Conservation (phyloP, 2,888 invertebrate species). For the Maniola hyperantus region DNA sequence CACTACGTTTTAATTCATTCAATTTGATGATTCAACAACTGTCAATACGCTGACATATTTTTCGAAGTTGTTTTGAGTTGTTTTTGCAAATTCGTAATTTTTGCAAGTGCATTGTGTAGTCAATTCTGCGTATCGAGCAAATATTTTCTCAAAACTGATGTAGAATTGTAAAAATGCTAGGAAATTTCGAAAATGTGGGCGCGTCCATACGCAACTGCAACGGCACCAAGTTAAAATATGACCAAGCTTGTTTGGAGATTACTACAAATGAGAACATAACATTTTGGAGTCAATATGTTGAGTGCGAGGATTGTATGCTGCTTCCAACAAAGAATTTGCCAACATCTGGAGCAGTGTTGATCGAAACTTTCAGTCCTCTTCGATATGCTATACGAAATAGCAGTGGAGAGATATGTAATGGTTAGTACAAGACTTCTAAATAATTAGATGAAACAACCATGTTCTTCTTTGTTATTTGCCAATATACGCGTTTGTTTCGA, state of each 20-base stretch:
- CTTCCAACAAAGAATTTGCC: constrained; percentile 51
- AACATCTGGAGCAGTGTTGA: constrained; percentile 50
- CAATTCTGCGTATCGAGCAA: constrained; percentile 19
- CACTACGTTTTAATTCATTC: too few species aligned
- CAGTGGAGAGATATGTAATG: constrained; percentile 65
- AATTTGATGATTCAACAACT: constrained; percentile 36
- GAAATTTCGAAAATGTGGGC: constrained; percentile 71
- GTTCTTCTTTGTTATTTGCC: constrained; percentile 9
- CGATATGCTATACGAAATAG: constrained; percentile 57
- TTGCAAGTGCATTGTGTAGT: constrained; percentile 46
- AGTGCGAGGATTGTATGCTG: constrained; percentile 69
- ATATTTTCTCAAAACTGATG: constrained; percentile 46
- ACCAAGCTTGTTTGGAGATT: constrained; percentile 75
- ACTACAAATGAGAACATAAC: constrained; percentile 55
- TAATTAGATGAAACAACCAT: neutral
- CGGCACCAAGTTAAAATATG: constrained; percentile 58
- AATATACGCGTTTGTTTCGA: neutral
- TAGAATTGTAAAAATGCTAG: constrained; percentile 58
- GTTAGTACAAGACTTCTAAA: constrained; percentile 43
- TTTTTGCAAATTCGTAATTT: constrained; percentile 45
- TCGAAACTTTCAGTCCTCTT: constrained; percentile 65
- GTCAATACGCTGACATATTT: constrained; percentile 33
- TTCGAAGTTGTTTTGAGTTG: constrained; percentile 30
- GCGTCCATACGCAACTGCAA: constrained; percentile 64
- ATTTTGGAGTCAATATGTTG: constrained; percentile 74